Evolutionary conservation across 1,140 invertebrate species (phyloP), one percentile per base, ranked within the genome.

Genomic region (Zaprionus tsacasi): DNA sequence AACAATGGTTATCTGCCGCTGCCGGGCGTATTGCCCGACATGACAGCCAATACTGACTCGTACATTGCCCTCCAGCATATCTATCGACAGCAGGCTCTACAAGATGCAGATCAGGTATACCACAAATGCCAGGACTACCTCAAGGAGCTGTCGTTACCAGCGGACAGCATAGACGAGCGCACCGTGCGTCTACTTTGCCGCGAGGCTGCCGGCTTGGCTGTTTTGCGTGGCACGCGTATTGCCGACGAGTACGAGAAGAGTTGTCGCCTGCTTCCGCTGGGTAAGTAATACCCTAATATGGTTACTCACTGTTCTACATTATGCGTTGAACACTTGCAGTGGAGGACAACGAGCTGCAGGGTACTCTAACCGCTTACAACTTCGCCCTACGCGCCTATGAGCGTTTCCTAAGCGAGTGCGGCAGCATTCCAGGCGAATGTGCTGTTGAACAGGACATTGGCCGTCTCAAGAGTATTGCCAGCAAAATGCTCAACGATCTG

Each of bases 21-120:
- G 5, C 94, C 96, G 80, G 99, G 99, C 21, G 95, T 96, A n/a
- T 93, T 99, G 55, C 99, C 99, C 13, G 99, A 99, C 93, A 99
- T 99, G 99, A 98, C 98, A 11, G 96, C 98, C 15, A 98, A 99
- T 86, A 99, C 99, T 11, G 95, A 96, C 60, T 96, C 97, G 83
- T 99, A 99, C 93, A 95, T 99, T 59, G 94, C 96, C 67, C 93
- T 99, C 60, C 98, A 99, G 93, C 97, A 97, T 93, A 94, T 99
- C 33, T 99, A 98, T 91, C 95, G 96, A 50, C 95, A 96, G 38
- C 97, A 98, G 93, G 97, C 98, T 3, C 93, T 95, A 38, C 93
- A 95, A 71, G 98, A 99, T 94, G 95, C 95, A 0, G 96, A 98
- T 91, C 93, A 95, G 65, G 95, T 99, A 13, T 96, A 96, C 91